phyloP scores from a whole-genome alignment of 2,888 invertebrate genomes.

The Drosophila multiciliata region DNA sequence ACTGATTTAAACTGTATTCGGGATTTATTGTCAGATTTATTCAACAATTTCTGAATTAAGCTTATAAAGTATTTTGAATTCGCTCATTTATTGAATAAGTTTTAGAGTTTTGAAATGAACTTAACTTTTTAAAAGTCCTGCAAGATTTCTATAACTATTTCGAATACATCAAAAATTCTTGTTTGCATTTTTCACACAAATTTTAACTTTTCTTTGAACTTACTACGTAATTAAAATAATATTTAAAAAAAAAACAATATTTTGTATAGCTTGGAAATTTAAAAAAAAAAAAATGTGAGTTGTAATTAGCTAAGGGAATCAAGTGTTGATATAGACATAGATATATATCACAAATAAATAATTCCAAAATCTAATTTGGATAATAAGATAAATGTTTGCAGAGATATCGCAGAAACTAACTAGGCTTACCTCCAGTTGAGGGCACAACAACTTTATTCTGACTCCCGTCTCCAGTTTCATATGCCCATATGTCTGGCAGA shows the following conservation, averaged over 20 bases:
- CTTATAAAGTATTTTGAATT: not conserved
- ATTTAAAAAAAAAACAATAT: not conserved
- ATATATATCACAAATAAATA: not conserved
- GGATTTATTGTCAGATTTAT: not conserved
- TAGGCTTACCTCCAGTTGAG: not conserved
- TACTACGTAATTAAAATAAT: not conserved
- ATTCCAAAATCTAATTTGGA: not conserved
- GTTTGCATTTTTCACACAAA: not conserved
- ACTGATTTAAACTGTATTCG: not conserved
- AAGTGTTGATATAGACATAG: not conserved
- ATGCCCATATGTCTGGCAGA: slow-evolving; percentile 25
- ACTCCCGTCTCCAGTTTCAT: slow-evolving; percentile 2
- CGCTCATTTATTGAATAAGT: not conserved
- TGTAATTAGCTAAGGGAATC: not conserved
- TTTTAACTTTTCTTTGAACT: not conserved
- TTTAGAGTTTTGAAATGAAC: not conserved
- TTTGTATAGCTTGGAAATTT: not conserved
- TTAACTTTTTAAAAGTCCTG: not conserved
- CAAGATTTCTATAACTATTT: not conserved
- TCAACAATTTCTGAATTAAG: not conserved
- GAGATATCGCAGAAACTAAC: not conserved
- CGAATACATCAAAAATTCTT: not conserved
- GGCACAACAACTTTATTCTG: slow-evolving; percentile 23
- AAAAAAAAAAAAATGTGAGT: not conserved
- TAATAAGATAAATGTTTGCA: not conserved